phyloP scores from a whole-genome alignment of 2,797 vertebrate genomes.

The Kryptolebias ocellatus region DNA sequence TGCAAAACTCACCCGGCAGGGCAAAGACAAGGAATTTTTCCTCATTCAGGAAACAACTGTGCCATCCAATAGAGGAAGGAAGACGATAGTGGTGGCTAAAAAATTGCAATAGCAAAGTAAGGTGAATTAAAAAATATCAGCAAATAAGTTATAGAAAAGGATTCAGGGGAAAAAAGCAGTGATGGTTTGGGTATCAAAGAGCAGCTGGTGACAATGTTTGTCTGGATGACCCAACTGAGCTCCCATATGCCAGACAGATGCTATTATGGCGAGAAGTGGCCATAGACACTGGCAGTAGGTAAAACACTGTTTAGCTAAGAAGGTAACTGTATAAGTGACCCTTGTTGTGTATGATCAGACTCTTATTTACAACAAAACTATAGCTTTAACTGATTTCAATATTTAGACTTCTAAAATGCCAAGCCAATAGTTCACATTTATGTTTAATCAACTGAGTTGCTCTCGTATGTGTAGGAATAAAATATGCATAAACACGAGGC shows the following conservation, averaged over 20 bases:
- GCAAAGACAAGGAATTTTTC: conserved; percentile 32
- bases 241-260: conserved; percentile 76
- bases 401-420: background rate
- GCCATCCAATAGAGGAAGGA: conserved; percentile 5
- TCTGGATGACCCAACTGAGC: conserved; percentile 73
- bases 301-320: conserved; percentile 22
- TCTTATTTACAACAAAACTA: conserved; percentile 10
- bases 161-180: background rate
- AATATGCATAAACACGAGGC: conserved; percentile 12
- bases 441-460: background rate
- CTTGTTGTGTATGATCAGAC: conserved; percentile 14
- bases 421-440: background rate
- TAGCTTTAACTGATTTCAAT: conserved; percentile 9
- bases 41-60: conserved; percentile 21
- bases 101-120: background rate
- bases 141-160: too few relatives aligned
- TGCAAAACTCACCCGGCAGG: conserved; percentile 40
- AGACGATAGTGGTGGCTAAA: background rate
- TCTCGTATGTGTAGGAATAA: background rate
- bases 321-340: conserved; percentile 18
- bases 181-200: conserved; percentile 49
- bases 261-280: conserved; percentile 57
- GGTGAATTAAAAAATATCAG: background rate
- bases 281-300: conserved; percentile 41
- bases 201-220: conserved; percentile 52